Conservation (phyloP, 2,113 vertebrate genomes). For the Tangachromis dhanisi region DNA sequence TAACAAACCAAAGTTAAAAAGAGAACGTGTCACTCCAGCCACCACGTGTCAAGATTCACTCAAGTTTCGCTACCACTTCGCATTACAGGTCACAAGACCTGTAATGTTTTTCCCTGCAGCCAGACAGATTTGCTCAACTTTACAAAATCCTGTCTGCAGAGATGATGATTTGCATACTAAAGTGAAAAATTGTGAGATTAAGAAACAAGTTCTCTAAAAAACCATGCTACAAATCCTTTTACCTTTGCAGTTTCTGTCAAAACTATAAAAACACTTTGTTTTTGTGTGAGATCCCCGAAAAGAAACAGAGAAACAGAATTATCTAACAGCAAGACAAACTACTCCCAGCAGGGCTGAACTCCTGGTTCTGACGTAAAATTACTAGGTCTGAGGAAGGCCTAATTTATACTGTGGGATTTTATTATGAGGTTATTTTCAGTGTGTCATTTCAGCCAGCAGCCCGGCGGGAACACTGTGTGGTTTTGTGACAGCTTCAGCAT, state of each 20-base stretch:
- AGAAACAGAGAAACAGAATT: not conserved
- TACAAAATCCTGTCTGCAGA: not conserved
- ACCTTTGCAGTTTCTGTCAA: not conserved
- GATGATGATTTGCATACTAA: not conserved
- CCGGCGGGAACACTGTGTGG: not conserved
- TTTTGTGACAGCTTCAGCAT: conserved; percentile 40
- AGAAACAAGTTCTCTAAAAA: not conserved
- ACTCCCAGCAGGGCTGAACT: not conserved
- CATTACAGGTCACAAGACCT: not conserved
- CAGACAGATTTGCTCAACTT: not conserved
- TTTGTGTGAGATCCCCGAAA: not conserved
- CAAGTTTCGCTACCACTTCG: not conserved
- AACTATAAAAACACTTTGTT: conserved; percentile 4
- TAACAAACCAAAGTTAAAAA: not conserved
- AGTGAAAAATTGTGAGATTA: not conserved
- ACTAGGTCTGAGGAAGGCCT: conserved; percentile 21
- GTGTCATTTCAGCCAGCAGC: conserved; percentile 23
- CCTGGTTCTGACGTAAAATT: conserved; percentile 14
- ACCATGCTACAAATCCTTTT: not conserved
- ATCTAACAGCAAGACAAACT: not conserved
- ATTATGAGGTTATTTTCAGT: conserved; percentile 38
- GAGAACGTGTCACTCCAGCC: not conserved
- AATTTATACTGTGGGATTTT: conserved; percentile 46
- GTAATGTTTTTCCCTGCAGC: not conserved
- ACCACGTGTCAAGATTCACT: not conserved